Conservation (phyloP, 2,888 invertebrate species). For the Aphidius colemani region DNA sequence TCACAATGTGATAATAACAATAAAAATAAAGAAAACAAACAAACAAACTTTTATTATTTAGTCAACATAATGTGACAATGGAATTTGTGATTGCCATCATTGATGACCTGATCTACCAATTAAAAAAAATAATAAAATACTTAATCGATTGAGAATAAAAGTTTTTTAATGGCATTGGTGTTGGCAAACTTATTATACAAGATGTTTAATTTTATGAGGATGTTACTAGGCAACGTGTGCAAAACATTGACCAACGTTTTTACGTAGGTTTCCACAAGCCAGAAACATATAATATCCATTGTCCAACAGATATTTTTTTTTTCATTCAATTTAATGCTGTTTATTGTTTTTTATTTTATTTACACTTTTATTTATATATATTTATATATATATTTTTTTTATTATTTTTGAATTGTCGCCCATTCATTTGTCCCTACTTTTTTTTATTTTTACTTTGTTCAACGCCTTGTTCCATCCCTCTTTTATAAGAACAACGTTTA, state of each 20-base stretch:
- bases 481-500: no score
- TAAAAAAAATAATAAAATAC: no score
- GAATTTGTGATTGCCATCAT: no score
- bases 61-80: no score
- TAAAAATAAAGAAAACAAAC: no score
- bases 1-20: no score
- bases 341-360: conserved; percentile 9
- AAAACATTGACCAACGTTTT: conserved; percentile 7
- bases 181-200: conserved; percentile 18
- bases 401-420: conserved; percentile 22
- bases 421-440: conserved; percentile 29
- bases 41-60: no score
- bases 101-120: no score
- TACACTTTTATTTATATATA: not conserved
- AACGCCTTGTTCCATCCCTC: conserved; percentile 15
- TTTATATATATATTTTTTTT: no score
- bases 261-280: conserved; percentile 24
- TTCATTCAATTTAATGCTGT: not conserved
- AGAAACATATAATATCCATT: conserved; percentile 26
- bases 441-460: not conserved
- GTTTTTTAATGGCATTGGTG: not conserved
- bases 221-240: conserved; percentile 19
- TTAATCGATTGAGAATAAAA: no score
- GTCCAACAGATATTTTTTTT: conserved; percentile 28
- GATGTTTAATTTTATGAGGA: conserved; percentile 20